A percentile compares a stretch with the other conserved stretches of the same genome.
Evolutionary conservation across 2,888 invertebrate genomes (phyloP).

Genomic region (Nowickia ferox): DNA sequence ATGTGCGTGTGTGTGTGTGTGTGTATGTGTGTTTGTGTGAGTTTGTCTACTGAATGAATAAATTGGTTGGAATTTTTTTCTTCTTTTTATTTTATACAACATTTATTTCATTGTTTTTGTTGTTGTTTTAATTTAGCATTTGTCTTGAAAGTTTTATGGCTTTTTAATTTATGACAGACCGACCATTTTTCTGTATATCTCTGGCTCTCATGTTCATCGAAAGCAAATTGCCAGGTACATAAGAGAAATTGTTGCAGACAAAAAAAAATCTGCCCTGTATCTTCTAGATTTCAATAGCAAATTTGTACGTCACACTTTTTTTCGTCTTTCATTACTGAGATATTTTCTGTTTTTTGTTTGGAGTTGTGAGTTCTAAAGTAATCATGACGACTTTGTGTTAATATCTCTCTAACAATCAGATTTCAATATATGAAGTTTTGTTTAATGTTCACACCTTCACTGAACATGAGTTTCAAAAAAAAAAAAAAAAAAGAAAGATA

Average conservation of each 20-base stretch:
- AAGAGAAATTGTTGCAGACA: constrained; percentile 3
- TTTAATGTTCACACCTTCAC: constrained; percentile 70
- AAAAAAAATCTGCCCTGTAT: constrained; percentile 46
- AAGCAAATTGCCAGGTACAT: constrained; percentile 53
- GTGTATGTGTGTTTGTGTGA: not conserved
- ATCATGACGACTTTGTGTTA: constrained; percentile 37
- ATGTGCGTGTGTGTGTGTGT: not conserved
- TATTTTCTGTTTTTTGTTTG: not conserved
- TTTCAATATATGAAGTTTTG: constrained; percentile 39
- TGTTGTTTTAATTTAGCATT: constrained; percentile 73
- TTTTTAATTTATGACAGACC: constrained; percentile 78
- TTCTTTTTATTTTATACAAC: constrained; percentile 17
- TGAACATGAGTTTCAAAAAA: constrained; percentile 35
- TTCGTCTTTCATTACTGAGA: not conserved
- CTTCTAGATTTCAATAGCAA: constrained; percentile 48
- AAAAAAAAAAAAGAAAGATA: not conserved
- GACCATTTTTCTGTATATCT: constrained; percentile 68
- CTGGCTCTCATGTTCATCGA: constrained; percentile 15
- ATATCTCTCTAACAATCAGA: constrained; percentile 39
- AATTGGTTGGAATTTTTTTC: constrained; percentile 43
- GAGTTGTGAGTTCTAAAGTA: not conserved
- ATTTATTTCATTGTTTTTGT: constrained; percentile 55
- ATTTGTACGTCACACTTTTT: constrained; percentile 34
- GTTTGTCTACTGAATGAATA: constrained; percentile 16
- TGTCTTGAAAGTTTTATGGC: constrained; percentile 82